Base-by-base conservation (phyloP, 2,113 vertebrate genomes). In the Phalacrocorax aristotelis region DNA sequence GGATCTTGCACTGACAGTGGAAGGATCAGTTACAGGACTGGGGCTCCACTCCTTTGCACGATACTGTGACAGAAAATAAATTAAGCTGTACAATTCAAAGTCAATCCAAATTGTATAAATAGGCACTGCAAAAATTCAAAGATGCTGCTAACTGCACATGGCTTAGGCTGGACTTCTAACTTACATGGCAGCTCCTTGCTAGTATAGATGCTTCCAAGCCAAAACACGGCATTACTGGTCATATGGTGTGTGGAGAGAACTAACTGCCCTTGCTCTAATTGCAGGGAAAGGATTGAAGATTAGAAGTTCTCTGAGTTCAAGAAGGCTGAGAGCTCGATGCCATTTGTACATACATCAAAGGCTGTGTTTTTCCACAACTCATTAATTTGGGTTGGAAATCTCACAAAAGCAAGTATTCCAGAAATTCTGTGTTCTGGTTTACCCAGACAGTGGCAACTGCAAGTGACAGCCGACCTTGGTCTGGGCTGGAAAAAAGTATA, bases 351-450 rank as follows among this genome's bases (percentile, higher is more conserved):
- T 93, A 75, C 88, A 95, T 96, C 94, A 94, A 97, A 97, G 96
- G 16, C 72, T 42, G 29, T 46, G 78, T 46, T 89, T 80, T 81
- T 80, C 75, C 82, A 83, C 85, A 77, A 42, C 83, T 94, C 92
- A 94, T 93, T 92, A 78, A 94, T 97, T 92, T 94, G 79, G 48
- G 42, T 57, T 97, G 92, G 90, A 84, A 95, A 95, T 93, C 80
- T 93, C 89, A 93, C 94, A 93, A 92, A 95, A 90, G 42, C 46
- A 62, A 78, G 46, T 81, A 64, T 96, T 96, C 57, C 94, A 93
- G 83, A 95, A 95, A 44, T 89, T 71, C 80, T 54, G 49, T 51
- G 51, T 80, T 80, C 90, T 92, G 26, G 65, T 95, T 97, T 71
- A 92, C 55, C 64, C 83, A 80, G 85, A 82, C 30, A 78, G 64